Evolutionary conservation across 2,113 vertebrate genomes (phyloP).

Genomic region (Cyprinodon tularosa): DNA sequence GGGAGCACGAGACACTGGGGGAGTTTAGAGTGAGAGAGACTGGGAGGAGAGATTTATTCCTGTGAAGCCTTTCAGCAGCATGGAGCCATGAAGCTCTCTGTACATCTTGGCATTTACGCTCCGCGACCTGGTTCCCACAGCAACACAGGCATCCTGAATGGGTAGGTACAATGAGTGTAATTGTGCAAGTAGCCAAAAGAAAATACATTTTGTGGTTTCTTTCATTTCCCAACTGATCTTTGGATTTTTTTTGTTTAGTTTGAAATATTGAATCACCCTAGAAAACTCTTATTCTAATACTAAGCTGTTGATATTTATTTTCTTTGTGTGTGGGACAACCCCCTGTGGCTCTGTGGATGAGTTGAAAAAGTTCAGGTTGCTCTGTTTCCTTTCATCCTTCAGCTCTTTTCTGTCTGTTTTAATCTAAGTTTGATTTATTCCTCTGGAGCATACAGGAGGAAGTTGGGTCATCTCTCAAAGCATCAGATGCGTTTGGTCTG

Average conservation of each 20-base stretch:
- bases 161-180: constrained; percentile 59
- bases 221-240: constrained; percentile 16
- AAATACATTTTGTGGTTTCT: constrained; percentile 3
- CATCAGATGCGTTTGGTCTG: constrained; percentile 1
- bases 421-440: constrained; percentile 29
- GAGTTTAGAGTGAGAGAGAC: constrained; percentile 20
- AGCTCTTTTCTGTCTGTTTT: constrained; percentile 15
- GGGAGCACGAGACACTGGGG: constrained; percentile 26
- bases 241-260: constrained; percentile 4
- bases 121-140: constrained; percentile 67
- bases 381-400: constrained; percentile 49
- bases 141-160: constrained; percentile 68
- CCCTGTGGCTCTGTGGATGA: constrained; percentile 36
- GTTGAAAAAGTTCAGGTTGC: constrained; percentile 46
- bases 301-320: constrained; percentile 4
- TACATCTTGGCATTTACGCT: constrained; percentile 64
- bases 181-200: background rate
- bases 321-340: constrained; percentile 40
- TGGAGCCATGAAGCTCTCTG: constrained; percentile 75
- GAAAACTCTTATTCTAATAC: constrained; percentile 8
- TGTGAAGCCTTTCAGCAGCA: constrained; percentile 55
- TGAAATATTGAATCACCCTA: background rate
- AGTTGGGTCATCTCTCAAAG: background rate
- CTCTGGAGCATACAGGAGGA: background rate
- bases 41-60: constrained; percentile 40